phyloP scores from a whole-genome alignment of 2,113 vertebrate genomes.

The Micronisus gabar region DNA sequence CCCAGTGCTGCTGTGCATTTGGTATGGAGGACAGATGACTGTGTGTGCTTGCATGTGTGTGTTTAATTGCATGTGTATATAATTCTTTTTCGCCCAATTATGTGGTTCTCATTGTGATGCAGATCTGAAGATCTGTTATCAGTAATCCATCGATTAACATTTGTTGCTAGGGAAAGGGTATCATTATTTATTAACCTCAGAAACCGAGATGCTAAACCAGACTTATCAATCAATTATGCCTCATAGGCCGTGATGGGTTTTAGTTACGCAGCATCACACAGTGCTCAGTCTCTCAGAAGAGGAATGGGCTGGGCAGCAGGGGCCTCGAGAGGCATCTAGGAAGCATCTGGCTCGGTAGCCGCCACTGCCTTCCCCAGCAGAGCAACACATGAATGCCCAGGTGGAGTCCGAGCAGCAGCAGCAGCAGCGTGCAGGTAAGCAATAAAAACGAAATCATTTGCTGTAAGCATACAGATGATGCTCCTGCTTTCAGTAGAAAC shows the following conservation, averaged over 20 bases:
- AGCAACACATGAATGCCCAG: neutral
- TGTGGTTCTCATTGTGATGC: neutral
- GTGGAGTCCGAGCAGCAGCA: neutral
- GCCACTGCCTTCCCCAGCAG: neutral
- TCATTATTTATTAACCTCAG: neutral
- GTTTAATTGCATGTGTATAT: neutral
- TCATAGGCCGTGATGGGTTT: neutral
- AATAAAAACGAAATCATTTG: fast-evolving
- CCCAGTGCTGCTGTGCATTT: neutral
- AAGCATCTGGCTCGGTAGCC: neutral
- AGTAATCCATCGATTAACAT: neutral
- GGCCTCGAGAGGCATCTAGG: neutral
- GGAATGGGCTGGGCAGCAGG: neutral
- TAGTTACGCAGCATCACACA: neutral
- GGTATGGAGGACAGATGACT: neutral
- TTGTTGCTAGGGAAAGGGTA: neutral
- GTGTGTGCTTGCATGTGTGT: neutral
- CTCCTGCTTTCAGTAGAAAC: neutral
- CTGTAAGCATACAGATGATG: neutral
- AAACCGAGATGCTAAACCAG: neutral
- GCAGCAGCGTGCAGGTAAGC: fast-evolving
- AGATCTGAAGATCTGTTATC: neutral
- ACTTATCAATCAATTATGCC: neutral
- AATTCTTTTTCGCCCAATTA: neutral
- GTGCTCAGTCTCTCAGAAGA: neutral